Evolutionary conservation across 2,113 vertebrate genomes (phyloP).

Genomic region (Ascaphus truei): DNA sequence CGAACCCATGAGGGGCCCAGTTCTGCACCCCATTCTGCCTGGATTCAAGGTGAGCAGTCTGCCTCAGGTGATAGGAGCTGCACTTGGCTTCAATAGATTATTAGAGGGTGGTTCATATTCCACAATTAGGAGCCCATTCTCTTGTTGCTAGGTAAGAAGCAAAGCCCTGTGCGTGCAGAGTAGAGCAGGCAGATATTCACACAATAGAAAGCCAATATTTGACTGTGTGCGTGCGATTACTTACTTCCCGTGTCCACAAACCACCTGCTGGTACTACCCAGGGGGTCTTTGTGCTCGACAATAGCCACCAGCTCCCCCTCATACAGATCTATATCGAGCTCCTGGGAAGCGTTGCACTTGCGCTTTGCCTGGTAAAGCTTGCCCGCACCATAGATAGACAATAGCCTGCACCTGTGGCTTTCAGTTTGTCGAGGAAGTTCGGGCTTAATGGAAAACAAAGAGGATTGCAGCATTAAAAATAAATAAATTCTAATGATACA

Average conservation of each 20-base stretch:
- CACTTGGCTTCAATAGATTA: background rate
- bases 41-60: too few relatives aligned
- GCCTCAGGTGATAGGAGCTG: background rate
- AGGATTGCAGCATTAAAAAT: background rate
- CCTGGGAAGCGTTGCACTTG: constrained; percentile 90
- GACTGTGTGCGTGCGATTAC: constrained; percentile 48
- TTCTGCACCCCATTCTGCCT: too few relatives aligned
- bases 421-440: constrained; percentile 80
- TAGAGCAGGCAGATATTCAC: constrained; percentile 39
- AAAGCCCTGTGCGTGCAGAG: constrained; percentile 40
- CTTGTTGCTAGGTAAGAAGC: constrained; percentile 17
- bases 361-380: constrained; percentile 84
- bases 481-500: background rate
- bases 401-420: constrained; percentile 67
- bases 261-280: constrained; percentile 88
- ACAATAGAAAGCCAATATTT: constrained; percentile 39
- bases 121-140: constrained; percentile 3
- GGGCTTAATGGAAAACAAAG: constrained; percentile 46
- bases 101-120: background rate
- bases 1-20: too few relatives aligned
- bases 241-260: constrained; percentile 89
- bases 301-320: constrained; percentile 90
- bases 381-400: constrained; percentile 63
- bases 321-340: constrained; percentile 81
- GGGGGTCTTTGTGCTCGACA: constrained; percentile 81